Base-by-base conservation (phyloP, 2,797 vertebrate genomes). In the Pangasius mekongensis region DNA sequence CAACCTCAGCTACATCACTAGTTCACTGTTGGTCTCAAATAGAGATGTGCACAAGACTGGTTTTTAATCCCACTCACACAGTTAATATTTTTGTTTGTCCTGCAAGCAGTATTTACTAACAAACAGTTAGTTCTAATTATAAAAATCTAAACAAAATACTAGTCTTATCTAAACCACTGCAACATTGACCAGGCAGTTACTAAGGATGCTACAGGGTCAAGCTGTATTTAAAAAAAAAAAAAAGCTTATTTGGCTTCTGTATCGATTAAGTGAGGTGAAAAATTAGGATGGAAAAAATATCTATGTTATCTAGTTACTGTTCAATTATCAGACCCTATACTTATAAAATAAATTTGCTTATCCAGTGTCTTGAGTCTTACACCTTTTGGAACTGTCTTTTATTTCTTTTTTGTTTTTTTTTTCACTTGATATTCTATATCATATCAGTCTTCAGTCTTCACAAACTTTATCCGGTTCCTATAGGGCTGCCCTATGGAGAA, bases 401-500 rank as follows among this genome's bases (percentile, higher is more conserved):
- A 24, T 20, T 39, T 10, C 58, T 20, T 73, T 73, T 36, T 36
- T 36, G 8, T 0, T 30, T 24, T 69, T 39, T 22, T 39, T 76
- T 20, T 33, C 3, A 39, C 8, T 36, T 33, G 78, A 58, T 81
- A 60, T 62, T 62, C 22, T 83, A 83, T 33, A 49, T 20, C 16
- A 49, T 3, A 49, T n/a, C 16, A 83, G 16, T 49, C 10, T 36
- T 58, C 9, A 52, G 39, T 74, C 9, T 56, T 80, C 27, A 66
- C 62, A 69, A 49, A 82, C 74, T 49, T 60, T 36, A 18, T 82
- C 11, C 86, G 64, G 7, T 85, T 80, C 6, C 47, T 91, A 11
- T 84, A 98, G 98, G 96, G 95, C 87, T 96, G 36, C 97, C 97
- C 0, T 90, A 91, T 0, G 92, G 92, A 78, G 94, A 95, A 60